Percentiles rank a stretch among this genome's conserved stretches.
Conservation (phyloP, 2,797 vertebrate species). For the Sebastes paucispinis region DNA sequence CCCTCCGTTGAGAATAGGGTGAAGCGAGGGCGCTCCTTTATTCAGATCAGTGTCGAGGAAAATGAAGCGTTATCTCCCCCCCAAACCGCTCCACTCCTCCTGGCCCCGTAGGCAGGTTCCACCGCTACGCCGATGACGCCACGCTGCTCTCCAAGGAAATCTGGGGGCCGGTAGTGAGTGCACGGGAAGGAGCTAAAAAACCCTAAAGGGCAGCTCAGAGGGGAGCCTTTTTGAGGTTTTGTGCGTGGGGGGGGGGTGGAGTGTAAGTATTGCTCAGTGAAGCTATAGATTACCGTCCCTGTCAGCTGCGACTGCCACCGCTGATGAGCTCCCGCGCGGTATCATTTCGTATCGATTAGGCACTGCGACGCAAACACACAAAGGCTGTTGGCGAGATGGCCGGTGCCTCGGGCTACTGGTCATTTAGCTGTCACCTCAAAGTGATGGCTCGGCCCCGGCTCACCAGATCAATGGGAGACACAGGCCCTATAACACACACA, state of each 20-base stretch:
- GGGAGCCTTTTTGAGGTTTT: constrained; percentile 31
- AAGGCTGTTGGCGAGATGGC: constrained; percentile 66
- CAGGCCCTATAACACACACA: constrained; percentile 40
- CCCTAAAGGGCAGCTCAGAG: constrained; percentile 65
- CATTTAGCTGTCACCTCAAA: constrained; percentile 82
- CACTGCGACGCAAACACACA: constrained; percentile 59
- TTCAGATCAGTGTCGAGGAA: constrained; percentile 56
- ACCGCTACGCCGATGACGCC: constrained; percentile 46
- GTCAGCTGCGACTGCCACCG: constrained; percentile 74
- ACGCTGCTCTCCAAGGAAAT: constrained; percentile 63
- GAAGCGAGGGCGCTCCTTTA: constrained; percentile 25
- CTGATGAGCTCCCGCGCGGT: constrained; percentile 78
- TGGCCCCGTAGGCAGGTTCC: constrained; percentile 54
- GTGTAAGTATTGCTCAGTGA: constrained; percentile 68
- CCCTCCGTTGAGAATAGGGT: constrained; percentile 47
- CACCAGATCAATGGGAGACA: constrained; percentile 73
- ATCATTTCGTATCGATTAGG: constrained; percentile 80
- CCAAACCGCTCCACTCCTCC: constrained; percentile 1
- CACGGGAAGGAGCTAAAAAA: constrained; percentile 34
- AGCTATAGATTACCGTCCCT: constrained; percentile 78
- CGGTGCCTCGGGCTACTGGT: constrained; percentile 67
- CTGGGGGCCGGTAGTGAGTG: constrained; percentile 28
- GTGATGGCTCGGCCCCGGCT: constrained; percentile 68
- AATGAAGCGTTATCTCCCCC: constrained; percentile 44
- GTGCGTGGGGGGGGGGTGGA: background rate